phyloP scores from a whole-genome alignment of 2,888 invertebrate genomes.

The Cryptophagus acutangulus region DNA sequence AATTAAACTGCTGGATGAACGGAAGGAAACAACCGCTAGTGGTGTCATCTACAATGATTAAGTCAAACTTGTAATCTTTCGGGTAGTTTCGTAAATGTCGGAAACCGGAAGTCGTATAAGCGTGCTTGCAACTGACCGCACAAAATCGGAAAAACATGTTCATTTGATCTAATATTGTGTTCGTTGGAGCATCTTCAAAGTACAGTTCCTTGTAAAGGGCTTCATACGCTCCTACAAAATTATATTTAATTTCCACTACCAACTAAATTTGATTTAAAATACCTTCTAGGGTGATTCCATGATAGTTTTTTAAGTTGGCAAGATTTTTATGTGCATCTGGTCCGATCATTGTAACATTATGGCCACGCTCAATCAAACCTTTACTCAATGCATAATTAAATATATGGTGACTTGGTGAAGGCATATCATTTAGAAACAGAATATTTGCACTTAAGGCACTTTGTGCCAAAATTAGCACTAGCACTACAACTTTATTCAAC shows the following conservation, averaged over 20 bases:
- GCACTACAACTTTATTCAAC: no score
- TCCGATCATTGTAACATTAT: slow-evolving; percentile 26
- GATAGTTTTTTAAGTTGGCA: slow-evolving; percentile 12
- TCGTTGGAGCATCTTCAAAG: not conserved
- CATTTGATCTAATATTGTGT: not conserved
- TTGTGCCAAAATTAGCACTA: no score
- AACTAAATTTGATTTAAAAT: no score
- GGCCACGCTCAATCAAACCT: slow-evolving; percentile 20
- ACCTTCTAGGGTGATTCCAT: slow-evolving; percentile 21
- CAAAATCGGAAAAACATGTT: not conserved
- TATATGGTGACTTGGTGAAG: slow-evolving; percentile 25
- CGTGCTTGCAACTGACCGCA: not conserved
- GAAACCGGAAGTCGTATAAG: no score
- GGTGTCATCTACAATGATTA: no score
- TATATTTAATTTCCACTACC: no score
- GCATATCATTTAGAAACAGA: slow-evolving; percentile 12
- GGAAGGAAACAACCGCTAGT: no score
- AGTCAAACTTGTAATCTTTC: no score
- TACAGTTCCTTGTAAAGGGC: not conserved
- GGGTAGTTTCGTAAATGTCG: no score
- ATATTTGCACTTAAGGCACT: slow-evolving; percentile 11
- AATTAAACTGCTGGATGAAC: no score
- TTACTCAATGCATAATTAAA: slow-evolving; percentile 24
- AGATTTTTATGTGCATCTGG: slow-evolving; percentile 11
- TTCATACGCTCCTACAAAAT: not conserved